Evolutionary conservation across 2,113 vertebrate species (phyloP).

Genomic region (Nyctibius bracteatus): DNA sequence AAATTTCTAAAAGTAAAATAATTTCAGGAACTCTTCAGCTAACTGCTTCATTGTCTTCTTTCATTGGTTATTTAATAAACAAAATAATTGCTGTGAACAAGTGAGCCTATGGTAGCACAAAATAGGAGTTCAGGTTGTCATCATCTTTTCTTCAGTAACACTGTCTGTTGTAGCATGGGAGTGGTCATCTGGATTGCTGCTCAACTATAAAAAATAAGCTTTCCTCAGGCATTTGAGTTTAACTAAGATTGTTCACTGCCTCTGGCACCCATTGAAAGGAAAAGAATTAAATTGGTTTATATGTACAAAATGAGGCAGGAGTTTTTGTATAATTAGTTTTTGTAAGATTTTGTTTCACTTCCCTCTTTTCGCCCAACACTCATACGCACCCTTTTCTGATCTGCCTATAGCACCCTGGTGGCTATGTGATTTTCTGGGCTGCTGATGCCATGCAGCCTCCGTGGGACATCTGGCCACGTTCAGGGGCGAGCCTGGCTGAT

Average conservation of each 20-base stretch:
- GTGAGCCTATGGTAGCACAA: background rate
- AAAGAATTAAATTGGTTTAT: background rate
- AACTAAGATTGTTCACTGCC: background rate
- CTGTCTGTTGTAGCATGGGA: background rate
- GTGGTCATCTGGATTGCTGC: background rate
- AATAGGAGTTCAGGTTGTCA: background rate
- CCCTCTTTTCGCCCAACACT: background rate
- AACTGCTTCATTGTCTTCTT: background rate
- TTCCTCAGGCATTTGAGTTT: background rate
- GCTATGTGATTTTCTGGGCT: background rate
- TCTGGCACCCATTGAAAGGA: background rate
- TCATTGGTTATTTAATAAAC: background rate
- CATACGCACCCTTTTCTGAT: background rate
- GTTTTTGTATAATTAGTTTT: background rate
- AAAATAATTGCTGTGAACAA: background rate
- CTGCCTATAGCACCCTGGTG: background rate
- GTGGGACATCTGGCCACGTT: rapidly evolving
- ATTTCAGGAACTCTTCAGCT: background rate
- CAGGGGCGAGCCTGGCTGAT: background rate
- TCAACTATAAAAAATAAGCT: background rate
- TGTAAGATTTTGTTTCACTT: background rate
- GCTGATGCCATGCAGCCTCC: background rate
- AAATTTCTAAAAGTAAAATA: background rate
- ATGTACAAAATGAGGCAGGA: background rate
- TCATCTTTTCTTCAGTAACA: background rate